A percentile compares a stretch with the other conserved stretches of the same genome.
phyloP scores from a whole-genome alignment of 2,888 invertebrate genomes.

The Dilophus febrilis region DNA sequence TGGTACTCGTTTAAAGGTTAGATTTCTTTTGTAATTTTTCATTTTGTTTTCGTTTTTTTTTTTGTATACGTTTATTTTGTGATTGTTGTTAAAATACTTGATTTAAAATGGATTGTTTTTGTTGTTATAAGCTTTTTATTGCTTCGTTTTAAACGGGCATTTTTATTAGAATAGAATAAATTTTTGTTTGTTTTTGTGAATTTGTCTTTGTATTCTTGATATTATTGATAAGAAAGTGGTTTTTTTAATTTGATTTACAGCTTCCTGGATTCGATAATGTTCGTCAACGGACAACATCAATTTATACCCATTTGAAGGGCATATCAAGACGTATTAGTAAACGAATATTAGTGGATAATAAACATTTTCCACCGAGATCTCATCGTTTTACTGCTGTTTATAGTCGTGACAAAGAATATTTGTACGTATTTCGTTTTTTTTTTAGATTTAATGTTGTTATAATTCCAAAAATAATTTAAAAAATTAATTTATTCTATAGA shows the following conservation, averaged over 20 bases:
- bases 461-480: not conserved
- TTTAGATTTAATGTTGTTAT: constrained; percentile 5
- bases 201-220: no score
- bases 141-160: no score
- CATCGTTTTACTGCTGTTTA: constrained; percentile 78
- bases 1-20: constrained; percentile 50
- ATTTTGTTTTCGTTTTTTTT: no score
- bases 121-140: no score
- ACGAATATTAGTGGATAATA: constrained; percentile 37
- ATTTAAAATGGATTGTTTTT: not conserved
- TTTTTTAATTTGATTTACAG: constrained; percentile 13
- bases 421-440: constrained; percentile 41
- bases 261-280: constrained; percentile 40
- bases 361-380: constrained; percentile 55
- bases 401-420: constrained; percentile 78
- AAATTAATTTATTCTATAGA: constrained; percentile 30
- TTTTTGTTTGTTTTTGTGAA: no score
- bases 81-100: no score
- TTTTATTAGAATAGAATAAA: no score
- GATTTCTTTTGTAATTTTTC: constrained; percentile 6
- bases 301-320: constrained; percentile 22
- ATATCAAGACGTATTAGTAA: constrained; percentile 12
- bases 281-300: constrained; percentile 32
- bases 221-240: no score
- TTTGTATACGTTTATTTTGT: no score